Evolutionary conservation across 2,113 vertebrate genomes (phyloP).

Genomic region (Oryzias curvinotus): DNA sequence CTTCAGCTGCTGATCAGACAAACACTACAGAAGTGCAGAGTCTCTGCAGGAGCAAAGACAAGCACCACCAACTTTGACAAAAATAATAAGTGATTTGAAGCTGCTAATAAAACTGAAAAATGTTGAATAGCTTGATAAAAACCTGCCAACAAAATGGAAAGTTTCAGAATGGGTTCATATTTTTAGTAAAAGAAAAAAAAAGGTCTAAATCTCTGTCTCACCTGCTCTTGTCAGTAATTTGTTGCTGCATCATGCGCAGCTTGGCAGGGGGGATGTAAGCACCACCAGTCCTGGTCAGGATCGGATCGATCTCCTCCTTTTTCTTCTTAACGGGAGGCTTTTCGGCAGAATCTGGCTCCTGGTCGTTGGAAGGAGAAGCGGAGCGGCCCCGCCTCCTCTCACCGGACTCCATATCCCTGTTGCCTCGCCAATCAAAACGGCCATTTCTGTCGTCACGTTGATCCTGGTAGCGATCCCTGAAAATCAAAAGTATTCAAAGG

Average conservation of each 20-base stretch:
- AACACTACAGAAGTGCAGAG: no score
- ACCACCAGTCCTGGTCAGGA: constrained; percentile 93
- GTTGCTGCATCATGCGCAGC: constrained; percentile 96
- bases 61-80: no score
- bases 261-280: constrained; percentile 97
- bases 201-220: constrained; percentile 26
- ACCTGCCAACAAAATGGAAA: background rate
- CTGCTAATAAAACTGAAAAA: no score
- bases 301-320: constrained; percentile 93
- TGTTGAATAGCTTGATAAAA: background rate
- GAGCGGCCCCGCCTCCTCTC: constrained; percentile 81
- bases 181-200: background rate
- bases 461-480: constrained; percentile 45
- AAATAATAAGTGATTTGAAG: no score
- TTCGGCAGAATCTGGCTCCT: constrained; percentile 67
- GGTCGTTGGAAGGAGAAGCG: constrained; percentile 68
- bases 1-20: no score
- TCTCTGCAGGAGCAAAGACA: no score
- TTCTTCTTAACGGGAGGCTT: constrained; percentile 86
- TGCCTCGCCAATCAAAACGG: constrained; percentile 52
- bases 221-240: constrained; percentile 98
- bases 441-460: constrained; percentile 45
- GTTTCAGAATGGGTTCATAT: background rate
- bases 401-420: constrained; percentile 79
- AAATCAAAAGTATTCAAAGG: background rate